Percentiles rank a stretch among this genome's conserved stretches.
These are phyloP conservation scores for Allacma fusca DNA, from an alignment of 2,888 invertebrate species.

Conservation along the genomic window DNA sequence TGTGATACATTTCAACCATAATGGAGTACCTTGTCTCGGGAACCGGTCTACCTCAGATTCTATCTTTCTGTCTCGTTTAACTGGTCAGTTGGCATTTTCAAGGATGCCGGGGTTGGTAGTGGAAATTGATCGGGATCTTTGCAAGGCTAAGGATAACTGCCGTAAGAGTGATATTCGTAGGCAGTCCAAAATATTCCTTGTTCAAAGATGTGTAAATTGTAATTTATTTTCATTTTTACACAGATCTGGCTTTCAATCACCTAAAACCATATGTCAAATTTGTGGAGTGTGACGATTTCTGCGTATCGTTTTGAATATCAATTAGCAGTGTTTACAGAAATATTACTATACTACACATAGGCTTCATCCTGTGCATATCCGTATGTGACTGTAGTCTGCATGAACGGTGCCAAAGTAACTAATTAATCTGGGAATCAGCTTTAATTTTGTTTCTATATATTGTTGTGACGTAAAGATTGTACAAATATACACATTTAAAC, in stretches of 20 bases:
- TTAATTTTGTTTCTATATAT: too few species aligned
- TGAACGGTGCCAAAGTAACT: too few species aligned
- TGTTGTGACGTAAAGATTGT: too few species aligned
- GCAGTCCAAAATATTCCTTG: neutral
- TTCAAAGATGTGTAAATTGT: neutral
- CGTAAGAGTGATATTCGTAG: neutral
- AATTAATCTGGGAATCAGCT: too few species aligned
- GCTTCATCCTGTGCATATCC: too few species aligned
- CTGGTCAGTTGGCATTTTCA: neutral
- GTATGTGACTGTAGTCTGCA: too few species aligned
- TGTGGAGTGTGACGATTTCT: neutral
- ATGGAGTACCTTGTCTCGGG: neutral
- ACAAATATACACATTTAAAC: too few species aligned
- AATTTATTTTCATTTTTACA: neutral
- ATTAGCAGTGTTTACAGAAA: neutral
- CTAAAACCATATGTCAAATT: neutral
- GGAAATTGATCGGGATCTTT: neutral
- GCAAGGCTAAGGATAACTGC: slow-evolving; percentile 2
- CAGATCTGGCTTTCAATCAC: neutral
- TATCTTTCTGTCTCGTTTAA: neutral
- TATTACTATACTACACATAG: too few species aligned
- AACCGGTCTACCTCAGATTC: neutral
- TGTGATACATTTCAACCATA: neutral
- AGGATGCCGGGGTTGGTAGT: neutral
- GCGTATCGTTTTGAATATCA: neutral